Evolutionary conservation across 1,140 invertebrate genomes (phyloP), one percentile per base, ranked within the genome.

Genomic region (Lepidotrigona ventralis): DNA sequence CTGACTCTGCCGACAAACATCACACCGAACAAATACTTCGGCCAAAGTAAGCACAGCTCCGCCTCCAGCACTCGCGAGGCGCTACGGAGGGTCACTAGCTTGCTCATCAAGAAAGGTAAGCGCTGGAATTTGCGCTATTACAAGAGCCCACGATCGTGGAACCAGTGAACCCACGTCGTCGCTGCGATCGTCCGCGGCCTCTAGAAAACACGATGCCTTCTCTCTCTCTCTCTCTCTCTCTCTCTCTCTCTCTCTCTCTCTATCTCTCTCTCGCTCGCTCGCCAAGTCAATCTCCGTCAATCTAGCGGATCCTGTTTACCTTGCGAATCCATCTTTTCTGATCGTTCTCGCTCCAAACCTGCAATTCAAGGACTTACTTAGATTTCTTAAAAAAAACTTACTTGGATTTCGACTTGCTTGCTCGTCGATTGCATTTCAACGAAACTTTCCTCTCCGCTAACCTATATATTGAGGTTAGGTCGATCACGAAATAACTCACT

Each of bases 21-120:
- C 88, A 97, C 97, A 81, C 96, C 96, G 86, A 95, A 96, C 88
- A 97, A 97, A 93, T 98, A 97, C 95, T 97, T 97, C 95, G 96
- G 97, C 91, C 97, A 97, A 94, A 94, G 94, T 94, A 94, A 94
- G 93, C 94, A 94, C 93, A 94, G 93, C 93, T 93, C 93, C 88
- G 91, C 93, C 88, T 94, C 94, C 90, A 97, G 97, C 85, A 97
- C 97, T 56, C 95, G 97, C 89, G 97, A 97, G 93, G 97, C 97
- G 68, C 95, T 98, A 81, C 95, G 97, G 91, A 96, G 97, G 93
- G 97, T 98, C 89, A 98, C 97, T 91, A 97, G 97, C 95, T 96
- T 98, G 93, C 95, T 98, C 92, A 98, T 98, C 93, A 95, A 97
- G 91, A 97, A 97, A 96, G 96, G 96, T 97, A 94, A 95, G 95